A percentile compares a stretch with the other conserved stretches of the same genome.
Conservation (phyloP, 53 echinoderm and acorn worm species). For the Zoroaster sp. region DNA sequence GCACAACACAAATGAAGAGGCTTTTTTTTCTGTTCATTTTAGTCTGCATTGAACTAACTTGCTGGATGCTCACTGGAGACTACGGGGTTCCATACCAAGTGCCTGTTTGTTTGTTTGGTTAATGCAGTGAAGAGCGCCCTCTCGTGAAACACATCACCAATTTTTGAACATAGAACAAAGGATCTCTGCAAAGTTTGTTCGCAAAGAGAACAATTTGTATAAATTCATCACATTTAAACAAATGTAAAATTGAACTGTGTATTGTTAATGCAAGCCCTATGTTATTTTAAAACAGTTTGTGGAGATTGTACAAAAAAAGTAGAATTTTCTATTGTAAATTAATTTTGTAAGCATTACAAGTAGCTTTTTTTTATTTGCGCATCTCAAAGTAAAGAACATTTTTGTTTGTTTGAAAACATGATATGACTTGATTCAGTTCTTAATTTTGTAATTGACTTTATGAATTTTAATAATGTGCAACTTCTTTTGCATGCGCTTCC, state of each 20-base stretch:
- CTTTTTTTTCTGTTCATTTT: not conserved
- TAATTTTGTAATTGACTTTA: not conserved
- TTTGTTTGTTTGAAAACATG: not conserved
- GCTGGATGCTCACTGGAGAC: no score
- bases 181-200: not conserved
- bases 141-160: no score
- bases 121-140: no score
- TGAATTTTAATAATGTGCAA: not conserved
- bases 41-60: not conserved
- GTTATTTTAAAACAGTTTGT: not conserved
- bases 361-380: not conserved
- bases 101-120: no score
- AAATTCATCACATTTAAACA: not conserved
- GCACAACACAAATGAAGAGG: not conserved
- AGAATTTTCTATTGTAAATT: not conserved
- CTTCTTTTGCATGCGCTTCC: constrained; percentile 26
- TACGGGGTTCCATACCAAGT: no score
- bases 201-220: not conserved
- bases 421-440: not conserved
- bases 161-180: not conserved
- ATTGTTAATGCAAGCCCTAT: not conserved
- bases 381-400: not conserved
- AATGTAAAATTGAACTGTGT: not conserved
- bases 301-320: not conserved
- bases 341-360: not conserved